Evolutionary conservation across 2,113 vertebrate genomes (phyloP).

Genomic region (Gymnarchus niloticus): DNA sequence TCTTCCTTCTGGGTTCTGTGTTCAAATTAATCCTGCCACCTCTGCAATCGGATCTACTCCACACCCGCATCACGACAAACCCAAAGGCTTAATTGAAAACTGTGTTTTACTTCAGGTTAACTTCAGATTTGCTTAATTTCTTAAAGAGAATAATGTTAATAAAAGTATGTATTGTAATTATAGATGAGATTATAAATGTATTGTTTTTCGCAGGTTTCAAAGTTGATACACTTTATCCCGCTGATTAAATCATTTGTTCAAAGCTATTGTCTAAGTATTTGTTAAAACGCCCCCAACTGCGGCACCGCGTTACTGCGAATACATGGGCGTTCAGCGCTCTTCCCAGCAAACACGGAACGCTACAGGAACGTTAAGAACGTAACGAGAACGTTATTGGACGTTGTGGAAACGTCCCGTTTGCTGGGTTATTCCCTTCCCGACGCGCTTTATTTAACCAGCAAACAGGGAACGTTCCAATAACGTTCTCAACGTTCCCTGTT

Average conservation of each 20-base stretch:
- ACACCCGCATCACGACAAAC: too few relatives aligned
- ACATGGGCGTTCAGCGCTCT: not conserved
- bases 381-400: too few relatives aligned
- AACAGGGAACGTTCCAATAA: too few relatives aligned
- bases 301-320: not conserved
- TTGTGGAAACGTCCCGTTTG: too few relatives aligned
- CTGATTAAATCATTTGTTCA: not conserved
- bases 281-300: not conserved
- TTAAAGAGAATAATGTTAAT: not conserved
- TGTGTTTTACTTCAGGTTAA: not conserved
- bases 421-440: not conserved
- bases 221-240: not conserved
- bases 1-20: too few relatives aligned
- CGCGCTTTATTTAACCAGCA: not conserved
- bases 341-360: too few relatives aligned
- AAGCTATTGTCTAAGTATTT: too few relatives aligned
- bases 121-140: too few relatives aligned
- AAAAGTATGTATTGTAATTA: not conserved
- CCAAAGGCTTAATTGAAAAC: not conserved
- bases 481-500: too few relatives aligned
- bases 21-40: too few relatives aligned
- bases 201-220: not conserved
- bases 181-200: not conserved
- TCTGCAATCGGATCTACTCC: too few relatives aligned
- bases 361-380: too few relatives aligned